Evolutionary conservation across 1,140 invertebrate species (phyloP).

Genomic region (Oreohelix idahoensis): DNA sequence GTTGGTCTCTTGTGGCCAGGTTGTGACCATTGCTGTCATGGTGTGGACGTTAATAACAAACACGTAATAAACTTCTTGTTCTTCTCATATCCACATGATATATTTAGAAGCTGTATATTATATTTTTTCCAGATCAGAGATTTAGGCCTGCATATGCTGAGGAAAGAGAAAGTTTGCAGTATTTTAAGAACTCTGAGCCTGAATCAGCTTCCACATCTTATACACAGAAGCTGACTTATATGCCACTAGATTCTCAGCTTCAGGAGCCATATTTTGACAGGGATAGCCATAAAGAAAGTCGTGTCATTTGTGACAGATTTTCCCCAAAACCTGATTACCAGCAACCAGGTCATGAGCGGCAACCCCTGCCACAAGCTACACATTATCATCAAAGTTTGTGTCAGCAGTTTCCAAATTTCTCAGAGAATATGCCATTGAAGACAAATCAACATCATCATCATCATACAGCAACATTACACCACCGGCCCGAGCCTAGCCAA

Average conservation of each 20-base stretch:
- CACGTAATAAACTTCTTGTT: no score
- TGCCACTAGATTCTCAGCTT: neutral
- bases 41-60: no score
- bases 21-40: no score
- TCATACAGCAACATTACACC: neutral
- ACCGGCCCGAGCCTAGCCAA: neutral
- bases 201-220: neutral
- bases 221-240: neutral
- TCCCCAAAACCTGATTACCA: neutral
- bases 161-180: neutral
- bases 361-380: neutral
- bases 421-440: neutral
- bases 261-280: neutral
- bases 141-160: neutral
- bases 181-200: neutral
- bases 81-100: no score
- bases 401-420: neutral
- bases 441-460: neutral
- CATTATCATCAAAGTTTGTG: neutral
- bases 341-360: neutral
- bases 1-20: no score
- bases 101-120: no score
- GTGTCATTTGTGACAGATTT: neutral
- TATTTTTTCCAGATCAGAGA: neutral
- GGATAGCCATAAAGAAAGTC: neutral